Base-by-base conservation (phyloP, 1,140 invertebrate species). In the Lordiphosa stackelbergi region DNA sequence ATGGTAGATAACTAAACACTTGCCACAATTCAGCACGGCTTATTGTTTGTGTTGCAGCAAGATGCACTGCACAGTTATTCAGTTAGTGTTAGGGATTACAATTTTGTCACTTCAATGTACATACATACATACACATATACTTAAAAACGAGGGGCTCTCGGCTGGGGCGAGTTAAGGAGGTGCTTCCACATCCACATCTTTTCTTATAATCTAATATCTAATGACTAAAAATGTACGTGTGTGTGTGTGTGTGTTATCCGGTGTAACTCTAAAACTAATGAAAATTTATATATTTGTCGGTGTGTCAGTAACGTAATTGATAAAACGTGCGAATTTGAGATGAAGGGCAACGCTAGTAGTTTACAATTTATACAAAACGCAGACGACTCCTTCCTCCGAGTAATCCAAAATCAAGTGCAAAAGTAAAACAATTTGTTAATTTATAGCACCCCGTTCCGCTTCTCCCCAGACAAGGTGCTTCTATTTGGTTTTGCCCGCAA, bases 401-500 rank as follows among this genome's bases (percentile, higher is more conserved):
- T 42, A 42, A 22, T 52, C 19, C 64, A 53, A 31, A 65, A 63
- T 40, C 62, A 46, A 56, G 56, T 3, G 41, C 46, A 65, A 31
- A 45, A 51, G 60, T 61, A 49, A 61, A 79, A 61, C 56, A 73
- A 73, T 62, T 52, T 59, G 68, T 62, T 57, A 11, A 58, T 19
- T 48, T 66, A 51, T 61, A 66, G 53, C 69, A 65, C 46, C 49
- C 31, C 31, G 28, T 22, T 42, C 10, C 16, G 56, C 10, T 40
- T 41, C 11, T 53, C 42, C 53, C 46, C 54, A 35, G 7, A 66
- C 10, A 65, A 46, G 40, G 47, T 75, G 28, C 11, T 19, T 60
- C 45, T 66, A 66, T 81, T 70, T 71, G 66, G 54, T 65, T 74
- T 73, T 73, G 74, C 74, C 66, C 54, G 74, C 69, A 78, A 78